Evolutionary conservation across 2,797 vertebrate genomes (phyloP).

Genomic region (Acrocephalus scirpaceus): DNA sequence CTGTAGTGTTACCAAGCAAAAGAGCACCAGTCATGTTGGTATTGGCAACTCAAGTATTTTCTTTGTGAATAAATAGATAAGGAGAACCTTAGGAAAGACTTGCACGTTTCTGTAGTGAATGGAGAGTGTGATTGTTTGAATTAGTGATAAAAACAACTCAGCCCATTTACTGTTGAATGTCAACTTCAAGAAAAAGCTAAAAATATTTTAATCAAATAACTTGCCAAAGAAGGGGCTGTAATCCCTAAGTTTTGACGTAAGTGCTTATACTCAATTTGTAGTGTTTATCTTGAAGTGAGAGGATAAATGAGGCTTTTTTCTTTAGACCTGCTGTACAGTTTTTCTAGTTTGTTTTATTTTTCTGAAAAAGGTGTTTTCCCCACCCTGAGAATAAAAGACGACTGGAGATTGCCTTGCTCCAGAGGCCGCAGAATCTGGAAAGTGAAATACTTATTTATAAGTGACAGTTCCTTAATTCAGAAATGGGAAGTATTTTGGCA

Average conservation of each 20-base stretch:
- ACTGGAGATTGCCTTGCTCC: neutral
- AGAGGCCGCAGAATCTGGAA: neutral
- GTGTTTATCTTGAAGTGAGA: neutral
- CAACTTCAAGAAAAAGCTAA: neutral
- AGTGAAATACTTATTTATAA: neutral
- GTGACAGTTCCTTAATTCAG: neutral
- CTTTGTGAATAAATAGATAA: neutral
- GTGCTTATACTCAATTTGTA: neutral
- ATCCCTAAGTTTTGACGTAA: neutral
- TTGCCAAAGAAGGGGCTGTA: neutral
- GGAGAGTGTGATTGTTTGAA: neutral
- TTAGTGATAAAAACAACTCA: neutral
- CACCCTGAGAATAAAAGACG: neutral
- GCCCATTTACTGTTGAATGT: neutral
- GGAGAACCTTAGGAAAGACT: neutral
- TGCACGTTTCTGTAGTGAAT: neutral
- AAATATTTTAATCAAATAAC: neutral
- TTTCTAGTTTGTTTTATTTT: neutral
- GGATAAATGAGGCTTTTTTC: neutral
- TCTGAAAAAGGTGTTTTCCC: rapidly evolving
- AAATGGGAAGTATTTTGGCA: neutral
- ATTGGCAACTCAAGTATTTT: neutral
- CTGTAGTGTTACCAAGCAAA: neutral
- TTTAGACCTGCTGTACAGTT: neutral
- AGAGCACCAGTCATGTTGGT: neutral